Evolutionary conservation across 1,140 invertebrate species (phyloP).

Genomic region (Scylla paramamosain): DNA sequence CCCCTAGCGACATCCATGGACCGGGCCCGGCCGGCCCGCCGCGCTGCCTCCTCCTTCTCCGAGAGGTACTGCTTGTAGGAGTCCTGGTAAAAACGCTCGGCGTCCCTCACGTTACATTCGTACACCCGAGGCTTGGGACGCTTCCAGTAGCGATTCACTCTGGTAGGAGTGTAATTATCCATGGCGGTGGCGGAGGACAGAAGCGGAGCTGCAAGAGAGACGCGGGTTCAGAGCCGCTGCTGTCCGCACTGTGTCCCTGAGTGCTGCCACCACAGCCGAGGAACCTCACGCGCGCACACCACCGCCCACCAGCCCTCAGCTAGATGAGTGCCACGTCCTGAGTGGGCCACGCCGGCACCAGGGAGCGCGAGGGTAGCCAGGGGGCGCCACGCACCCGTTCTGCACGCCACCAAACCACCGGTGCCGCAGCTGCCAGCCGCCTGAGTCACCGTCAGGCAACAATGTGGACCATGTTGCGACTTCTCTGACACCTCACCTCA

Average conservation of each 20-base stretch:
- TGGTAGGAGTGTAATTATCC: conserved; percentile 56
- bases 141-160: conserved; percentile 76
- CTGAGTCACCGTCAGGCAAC: conserved; percentile 36
- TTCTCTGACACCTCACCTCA: background rate
- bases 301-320: conserved; percentile 27
- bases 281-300: conserved; percentile 34
- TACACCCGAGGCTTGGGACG: conserved; percentile 76
- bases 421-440: conserved; percentile 7
- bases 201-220: conserved; percentile 60
- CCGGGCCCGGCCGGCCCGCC: conserved; percentile 17
- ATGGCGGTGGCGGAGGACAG: background rate
- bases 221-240: conserved; percentile 55
- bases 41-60: conserved; percentile 68
- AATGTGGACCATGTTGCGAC: conserved; percentile 43
- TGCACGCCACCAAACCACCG: conserved; percentile 36
- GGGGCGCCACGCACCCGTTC: background rate
- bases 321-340: background rate
- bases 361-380: background rate
- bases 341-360: background rate
- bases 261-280: conserved; percentile 43
- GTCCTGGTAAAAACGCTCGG: conserved; percentile 75
- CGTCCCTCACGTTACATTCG: conserved; percentile 76
- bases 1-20: conserved; percentile 18
- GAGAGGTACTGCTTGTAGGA: conserved; percentile 73
- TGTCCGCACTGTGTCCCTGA: conserved; percentile 43